Evolutionary conservation across 1,140 invertebrate species (phyloP), one percentile per base, ranked within the genome.

Genomic region (Colletes latitarsis): DNA sequence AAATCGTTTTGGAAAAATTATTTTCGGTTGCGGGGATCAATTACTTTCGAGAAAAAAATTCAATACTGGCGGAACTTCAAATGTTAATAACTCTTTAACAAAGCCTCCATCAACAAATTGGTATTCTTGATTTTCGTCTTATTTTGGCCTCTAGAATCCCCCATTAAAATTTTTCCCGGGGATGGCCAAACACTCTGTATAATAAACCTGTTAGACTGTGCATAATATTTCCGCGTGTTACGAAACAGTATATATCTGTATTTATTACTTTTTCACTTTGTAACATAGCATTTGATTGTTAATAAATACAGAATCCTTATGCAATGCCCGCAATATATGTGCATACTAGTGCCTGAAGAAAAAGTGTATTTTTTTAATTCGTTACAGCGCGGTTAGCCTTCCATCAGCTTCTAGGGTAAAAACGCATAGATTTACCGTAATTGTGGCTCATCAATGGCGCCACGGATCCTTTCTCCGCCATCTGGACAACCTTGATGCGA

Each of bases 391-490:
- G 41, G 49, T 60, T 66, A 71, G 60, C 43, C 76, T 66, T 49
- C 63, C 82, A 46, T 63, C 64, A 55, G 63, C 63, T 66, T 81
- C 10, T 53, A 58, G 62, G 72, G 71, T 57, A 58, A 78, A 63
- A 79, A 70, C 78, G 83, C 82, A 83, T 77, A 76, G 84, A 89
- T 89, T 85, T 64, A 79, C 81, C 73, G 80, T 88, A 88, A 89
- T 90, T 82, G 82, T 70, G 58, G 71, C 76, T 86, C 82, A 67
- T 72, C 64, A 82, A 84, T 86, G 85, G 87, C 88, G 81, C 88
- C 80, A 87, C 49, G 81, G 76, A 80, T 89, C 90, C 89, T 91
- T 89, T 91, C 89, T 89, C 88, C 85, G 53, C 46, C 85, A 79
- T 81, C 62, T 43, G 76, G 73, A 86, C 68, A 63, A 86, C 85